These are phyloP conservation scores for Hirundo rustica DNA, from an alignment of 2,797 vertebrate genomes.

Conservation along the genomic window DNA sequence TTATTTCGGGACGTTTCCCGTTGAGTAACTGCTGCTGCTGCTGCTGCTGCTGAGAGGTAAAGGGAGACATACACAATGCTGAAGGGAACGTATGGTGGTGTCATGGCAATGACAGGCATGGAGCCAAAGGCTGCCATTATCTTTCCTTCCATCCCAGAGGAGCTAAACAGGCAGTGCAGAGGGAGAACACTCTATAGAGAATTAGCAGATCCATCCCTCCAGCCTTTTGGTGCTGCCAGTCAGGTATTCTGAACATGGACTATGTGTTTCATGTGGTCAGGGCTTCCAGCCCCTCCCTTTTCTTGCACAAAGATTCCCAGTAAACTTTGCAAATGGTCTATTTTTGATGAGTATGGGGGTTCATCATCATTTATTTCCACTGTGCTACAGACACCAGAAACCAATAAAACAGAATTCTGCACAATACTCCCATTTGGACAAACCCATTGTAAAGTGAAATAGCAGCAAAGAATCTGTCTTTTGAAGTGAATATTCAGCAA, in stretches of 20 bases:
- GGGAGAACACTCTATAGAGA: not conserved
- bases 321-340: not conserved
- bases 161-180: not conserved
- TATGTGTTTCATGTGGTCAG: not conserved
- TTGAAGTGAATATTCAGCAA: not conserved
- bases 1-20: conserved; percentile 60
- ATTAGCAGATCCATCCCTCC: not conserved
- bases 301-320: not conserved
- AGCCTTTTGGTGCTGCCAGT: not conserved
- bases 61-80: not conserved
- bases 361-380: not conserved
- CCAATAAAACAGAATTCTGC: not conserved
- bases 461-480: not conserved
- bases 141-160: conserved; percentile 11
- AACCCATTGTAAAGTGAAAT: not conserved
- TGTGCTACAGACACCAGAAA: not conserved
- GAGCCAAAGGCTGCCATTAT: not conserved
- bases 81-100: conserved; percentile 28
- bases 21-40: conserved; percentile 35
- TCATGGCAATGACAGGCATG: conserved; percentile 38
- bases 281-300: not conserved
- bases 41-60: conserved; percentile 51
- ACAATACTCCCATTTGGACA: not conserved
- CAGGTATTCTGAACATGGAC: not conserved
- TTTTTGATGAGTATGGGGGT: not conserved